These are phyloP conservation scores for Ctenosaura bakeri DNA, from an alignment of 2,797 vertebrate genomes.

Conservation along the genomic window DNA sequence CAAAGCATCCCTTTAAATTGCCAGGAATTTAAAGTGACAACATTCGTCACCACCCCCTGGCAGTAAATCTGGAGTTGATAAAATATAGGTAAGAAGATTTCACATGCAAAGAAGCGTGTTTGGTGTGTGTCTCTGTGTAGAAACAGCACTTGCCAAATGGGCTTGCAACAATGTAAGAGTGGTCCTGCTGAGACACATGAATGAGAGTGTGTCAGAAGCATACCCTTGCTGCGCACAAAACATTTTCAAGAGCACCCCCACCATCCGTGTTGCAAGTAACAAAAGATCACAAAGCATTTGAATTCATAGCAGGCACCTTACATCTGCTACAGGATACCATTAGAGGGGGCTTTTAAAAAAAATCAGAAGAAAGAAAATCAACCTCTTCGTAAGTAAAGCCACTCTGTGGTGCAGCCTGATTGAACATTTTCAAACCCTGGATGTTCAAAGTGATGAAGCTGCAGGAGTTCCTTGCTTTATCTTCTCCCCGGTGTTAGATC, in stretches of 20 bases:
- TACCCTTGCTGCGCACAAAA: background rate
- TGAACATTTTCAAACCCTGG: background rate
- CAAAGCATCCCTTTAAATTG: background rate
- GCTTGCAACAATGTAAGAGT: slow-evolving; percentile 10
- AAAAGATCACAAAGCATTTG: slow-evolving; percentile 19
- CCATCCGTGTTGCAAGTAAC: background rate
- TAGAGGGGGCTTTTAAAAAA: background rate
- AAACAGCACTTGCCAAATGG: background rate
- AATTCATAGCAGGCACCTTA: background rate
- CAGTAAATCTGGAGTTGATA: background rate
- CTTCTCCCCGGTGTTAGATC: background rate
- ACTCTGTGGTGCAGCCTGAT: background rate
- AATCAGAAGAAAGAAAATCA: slow-evolving; percentile 1
- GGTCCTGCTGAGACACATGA: background rate
- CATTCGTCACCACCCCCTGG: background rate
- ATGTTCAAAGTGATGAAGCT: slow-evolving; percentile 15
- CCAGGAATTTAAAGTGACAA: slow-evolving; percentile 10
- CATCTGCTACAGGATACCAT: background rate
- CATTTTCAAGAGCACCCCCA: slow-evolving; percentile 28
- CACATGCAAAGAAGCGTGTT: background rate
- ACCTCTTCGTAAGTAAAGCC: background rate
- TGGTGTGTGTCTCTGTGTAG: background rate
- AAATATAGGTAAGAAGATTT: background rate
- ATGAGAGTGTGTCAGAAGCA: background rate
- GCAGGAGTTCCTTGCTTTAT: background rate